Percentiles rank a stretch among this genome's conserved stretches.
These are phyloP conservation scores for Salarias fasciatus DNA, from an alignment of 2,797 vertebrate species.

Conservation along the genomic window DNA sequence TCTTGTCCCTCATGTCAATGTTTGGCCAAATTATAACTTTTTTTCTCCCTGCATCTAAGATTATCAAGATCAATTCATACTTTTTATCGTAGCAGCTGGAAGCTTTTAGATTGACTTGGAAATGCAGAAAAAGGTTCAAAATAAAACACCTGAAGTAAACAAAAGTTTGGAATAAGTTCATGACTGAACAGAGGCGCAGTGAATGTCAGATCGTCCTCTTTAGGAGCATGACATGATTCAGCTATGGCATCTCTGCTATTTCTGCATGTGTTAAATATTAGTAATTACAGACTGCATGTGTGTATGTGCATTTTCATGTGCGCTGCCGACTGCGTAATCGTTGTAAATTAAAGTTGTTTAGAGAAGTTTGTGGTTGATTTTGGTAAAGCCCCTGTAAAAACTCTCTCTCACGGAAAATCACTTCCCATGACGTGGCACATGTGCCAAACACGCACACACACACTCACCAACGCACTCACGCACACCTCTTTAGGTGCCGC, in stretches of 20 bases:
- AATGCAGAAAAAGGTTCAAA: slow-evolving; percentile 40
- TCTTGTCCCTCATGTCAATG: slow-evolving; percentile 56
- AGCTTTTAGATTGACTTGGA: slow-evolving; percentile 56
- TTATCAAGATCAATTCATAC: slow-evolving; percentile 73
- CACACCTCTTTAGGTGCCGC: slow-evolving; percentile 45
- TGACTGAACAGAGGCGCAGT: slow-evolving; percentile 11
- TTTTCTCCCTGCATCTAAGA: slow-evolving; percentile 51
- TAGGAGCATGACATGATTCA: slow-evolving; percentile 15
- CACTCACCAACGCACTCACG: slow-evolving; percentile 15
- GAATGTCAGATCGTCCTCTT: slow-evolving; percentile 1
- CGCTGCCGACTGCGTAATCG: slow-evolving; percentile 62
- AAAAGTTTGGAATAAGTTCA: slow-evolving; percentile 42
- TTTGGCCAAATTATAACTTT: slow-evolving; percentile 50
- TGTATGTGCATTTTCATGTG: slow-evolving; percentile 11
- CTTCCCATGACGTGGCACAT: slow-evolving; percentile 77
- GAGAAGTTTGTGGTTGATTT: slow-evolving; percentile 79
- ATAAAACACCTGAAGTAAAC: slow-evolving; percentile 26
- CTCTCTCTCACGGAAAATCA: slow-evolving; percentile 80
- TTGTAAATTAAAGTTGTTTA: slow-evolving; percentile 76
- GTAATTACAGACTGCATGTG: slow-evolving; percentile 42
- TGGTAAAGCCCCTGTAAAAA: slow-evolving; percentile 80
- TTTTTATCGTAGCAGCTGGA: slow-evolving; percentile 52
- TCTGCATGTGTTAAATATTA: slow-evolving; percentile 72
- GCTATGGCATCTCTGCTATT: slow-evolving; percentile 38
- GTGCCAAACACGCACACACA: slow-evolving; percentile 54